Evolutionary conservation across 1,140 invertebrate species (phyloP).

Genomic region (Psilanteris sp.): DNA sequence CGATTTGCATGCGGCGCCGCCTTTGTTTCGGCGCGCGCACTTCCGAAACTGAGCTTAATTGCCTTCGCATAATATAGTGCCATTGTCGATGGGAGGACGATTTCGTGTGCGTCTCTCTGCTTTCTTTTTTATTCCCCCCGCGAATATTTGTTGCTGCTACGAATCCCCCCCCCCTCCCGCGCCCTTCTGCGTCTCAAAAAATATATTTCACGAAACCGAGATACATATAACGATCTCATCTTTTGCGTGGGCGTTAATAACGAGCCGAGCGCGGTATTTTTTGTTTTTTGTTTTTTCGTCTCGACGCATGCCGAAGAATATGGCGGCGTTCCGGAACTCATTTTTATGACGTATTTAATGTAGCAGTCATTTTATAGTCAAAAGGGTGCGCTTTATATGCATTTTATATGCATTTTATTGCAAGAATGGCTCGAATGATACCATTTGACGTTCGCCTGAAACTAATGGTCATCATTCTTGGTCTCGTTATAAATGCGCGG

Average conservation of each 20-base stretch:
- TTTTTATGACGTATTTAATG: constrained; percentile 53
- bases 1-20: constrained; percentile 70
- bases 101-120: constrained; percentile 58
- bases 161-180: background rate
- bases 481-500: constrained; percentile 33
- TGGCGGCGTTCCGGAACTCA: constrained; percentile 21
- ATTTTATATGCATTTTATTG: constrained; percentile 45
- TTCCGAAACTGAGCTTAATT: constrained; percentile 71
- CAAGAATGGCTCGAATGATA: constrained; percentile 32
- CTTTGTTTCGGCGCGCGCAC: constrained; percentile 69
- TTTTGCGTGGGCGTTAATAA: constrained; percentile 55
- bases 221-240: constrained; percentile 52
- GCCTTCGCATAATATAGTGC: constrained; percentile 68
- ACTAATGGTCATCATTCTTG: constrained; percentile 32
- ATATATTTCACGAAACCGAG: constrained; percentile 48
- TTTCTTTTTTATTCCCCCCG: constrained; percentile 44
- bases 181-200: constrained; percentile 24
- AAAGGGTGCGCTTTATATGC: constrained; percentile 48
- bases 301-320: background rate
- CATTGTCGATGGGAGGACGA: constrained; percentile 66
- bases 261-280: constrained; percentile 16
- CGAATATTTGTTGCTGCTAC: constrained; percentile 43
- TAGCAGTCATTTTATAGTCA: constrained; percentile 42
- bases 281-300: constrained; percentile 13
- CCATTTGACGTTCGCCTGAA: constrained; percentile 24